Conservation (phyloP, 2,797 vertebrate genomes). For the Chelidonichthys spinosus region DNA sequence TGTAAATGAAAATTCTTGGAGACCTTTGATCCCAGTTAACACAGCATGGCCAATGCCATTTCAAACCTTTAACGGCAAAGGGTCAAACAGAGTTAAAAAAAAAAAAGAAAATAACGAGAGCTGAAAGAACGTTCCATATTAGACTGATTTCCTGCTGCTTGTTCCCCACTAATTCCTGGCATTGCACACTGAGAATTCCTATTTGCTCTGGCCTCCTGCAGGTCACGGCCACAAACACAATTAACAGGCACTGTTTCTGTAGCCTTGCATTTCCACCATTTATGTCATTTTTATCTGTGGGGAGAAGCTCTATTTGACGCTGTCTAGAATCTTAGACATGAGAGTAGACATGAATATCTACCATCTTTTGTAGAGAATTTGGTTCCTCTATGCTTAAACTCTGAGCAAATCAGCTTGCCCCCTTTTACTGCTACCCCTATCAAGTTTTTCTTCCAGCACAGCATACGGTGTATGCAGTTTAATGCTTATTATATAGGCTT, state of each 20-base stretch:
- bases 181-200: slow-evolving; percentile 46
- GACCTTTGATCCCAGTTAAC: slow-evolving; percentile 46
- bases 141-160: slow-evolving; percentile 66
- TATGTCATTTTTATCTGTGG: slow-evolving; percentile 15
- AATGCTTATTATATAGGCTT: too few relatives aligned
- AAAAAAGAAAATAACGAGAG: slow-evolving; percentile 17
- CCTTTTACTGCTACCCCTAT: not conserved
- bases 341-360: not conserved
- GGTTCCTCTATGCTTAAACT: not conserved
- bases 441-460: slow-evolving; percentile 1
- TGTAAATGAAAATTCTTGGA: slow-evolving; percentile 13
- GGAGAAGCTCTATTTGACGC: slow-evolving; percentile 24
- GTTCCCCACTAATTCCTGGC: slow-evolving; percentile 52
- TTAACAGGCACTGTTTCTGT: slow-evolving; percentile 40
- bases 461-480: not conserved
- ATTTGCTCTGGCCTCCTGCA: slow-evolving; percentile 64
- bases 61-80: slow-evolving; percentile 24
- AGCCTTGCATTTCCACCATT: slow-evolving; percentile 32
- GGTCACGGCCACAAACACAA: slow-evolving; percentile 47
- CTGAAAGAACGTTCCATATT: slow-evolving; percentile 62
- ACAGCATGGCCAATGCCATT: slow-evolving; percentile 21
- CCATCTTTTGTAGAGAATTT: not conserved
- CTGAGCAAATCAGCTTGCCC: not conserved
- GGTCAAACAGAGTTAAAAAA: slow-evolving; percentile 56
- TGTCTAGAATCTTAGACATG: slow-evolving; percentile 25